Conservation (phyloP, 2,113 vertebrate species). For the Phainopepla nitens region DNA sequence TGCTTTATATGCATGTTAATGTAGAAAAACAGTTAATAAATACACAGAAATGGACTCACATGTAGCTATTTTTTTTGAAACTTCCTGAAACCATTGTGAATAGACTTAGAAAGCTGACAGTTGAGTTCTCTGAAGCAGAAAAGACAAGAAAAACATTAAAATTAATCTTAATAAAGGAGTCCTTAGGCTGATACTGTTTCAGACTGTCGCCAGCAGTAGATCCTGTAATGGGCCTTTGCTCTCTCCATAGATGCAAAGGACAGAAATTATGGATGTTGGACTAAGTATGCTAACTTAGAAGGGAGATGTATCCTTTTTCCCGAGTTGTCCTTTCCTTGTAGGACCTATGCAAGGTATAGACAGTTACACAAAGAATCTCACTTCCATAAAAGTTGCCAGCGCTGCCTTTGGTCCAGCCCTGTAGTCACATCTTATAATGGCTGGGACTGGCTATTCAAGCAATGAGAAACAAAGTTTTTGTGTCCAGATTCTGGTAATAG, state of each 20-base stretch:
- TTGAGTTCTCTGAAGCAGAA: not conserved
- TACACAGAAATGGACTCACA: not conserved
- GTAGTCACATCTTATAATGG: not conserved
- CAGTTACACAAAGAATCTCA: not conserved
- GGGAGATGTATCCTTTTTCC: not conserved
- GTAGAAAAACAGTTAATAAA: not conserved
- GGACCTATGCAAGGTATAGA: not conserved
- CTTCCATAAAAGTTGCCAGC: not conserved
- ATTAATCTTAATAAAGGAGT: not conserved
- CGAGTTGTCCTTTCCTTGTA: not conserved
- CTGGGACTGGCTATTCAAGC: not conserved
- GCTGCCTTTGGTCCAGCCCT: not conserved
- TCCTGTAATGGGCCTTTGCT: not conserved
- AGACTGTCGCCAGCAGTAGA: not conserved
- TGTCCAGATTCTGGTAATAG: not conserved
- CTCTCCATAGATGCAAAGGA: not conserved
- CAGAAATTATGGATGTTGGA: not conserved
- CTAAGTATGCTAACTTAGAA: not conserved
- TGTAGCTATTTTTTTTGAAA: not conserved
- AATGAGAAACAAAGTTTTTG: not conserved
- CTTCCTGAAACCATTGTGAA: not conserved
- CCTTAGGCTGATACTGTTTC: not conserved
- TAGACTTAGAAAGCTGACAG: not conserved
- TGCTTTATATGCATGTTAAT: not conserved
- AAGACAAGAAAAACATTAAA: not conserved